phyloP scores from a whole-genome alignment of 1,140 invertebrate species.

The Drosophila sucinea region DNA sequence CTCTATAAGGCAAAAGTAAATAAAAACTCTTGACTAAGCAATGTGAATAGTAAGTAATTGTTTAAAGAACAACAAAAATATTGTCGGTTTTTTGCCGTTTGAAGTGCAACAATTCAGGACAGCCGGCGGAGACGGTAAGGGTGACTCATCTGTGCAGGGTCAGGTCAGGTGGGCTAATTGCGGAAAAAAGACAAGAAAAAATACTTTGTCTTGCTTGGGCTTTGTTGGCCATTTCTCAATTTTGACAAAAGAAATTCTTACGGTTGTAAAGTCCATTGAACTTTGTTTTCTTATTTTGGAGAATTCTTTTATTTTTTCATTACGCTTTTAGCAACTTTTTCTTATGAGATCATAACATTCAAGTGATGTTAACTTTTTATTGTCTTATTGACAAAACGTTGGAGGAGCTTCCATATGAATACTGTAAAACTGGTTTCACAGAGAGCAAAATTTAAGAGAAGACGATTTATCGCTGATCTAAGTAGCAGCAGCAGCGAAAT shows the following conservation, averaged over 20 bases:
- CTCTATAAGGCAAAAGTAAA: slow-evolving; percentile 5
- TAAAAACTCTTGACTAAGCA: slow-evolving; percentile 11
- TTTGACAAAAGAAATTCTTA: slow-evolving; percentile 28
- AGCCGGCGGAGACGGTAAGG: not conserved
- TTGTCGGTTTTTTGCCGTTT: slow-evolving; percentile 32
- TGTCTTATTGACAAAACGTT: slow-evolving; percentile 68
- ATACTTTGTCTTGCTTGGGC: slow-evolving; percentile 2
- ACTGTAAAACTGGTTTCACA: slow-evolving; percentile 66
- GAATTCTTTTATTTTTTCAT: slow-evolving; percentile 26
- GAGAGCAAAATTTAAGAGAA: slow-evolving; percentile 34
- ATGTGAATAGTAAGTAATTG: not conserved
- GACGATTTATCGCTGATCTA: slow-evolving; percentile 59
- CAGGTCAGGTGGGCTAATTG: slow-evolving; percentile 37
- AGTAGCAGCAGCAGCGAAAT: slow-evolving; percentile 47
- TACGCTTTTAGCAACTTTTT: slow-evolving; percentile 61
- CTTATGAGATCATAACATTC: slow-evolving; percentile 72
- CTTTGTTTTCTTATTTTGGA: slow-evolving; percentile 36
- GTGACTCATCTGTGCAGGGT: slow-evolving; percentile 30
- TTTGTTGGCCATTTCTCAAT: slow-evolving; percentile 44
- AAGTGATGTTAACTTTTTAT: slow-evolving; percentile 44
- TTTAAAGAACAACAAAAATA: not conserved
- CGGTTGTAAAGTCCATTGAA: slow-evolving; percentile 60
- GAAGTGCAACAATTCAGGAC: slow-evolving; percentile 30
- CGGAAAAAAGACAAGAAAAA: not conserved
- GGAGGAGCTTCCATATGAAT: slow-evolving; percentile 22